Conservation (phyloP, 2,888 invertebrate genomes). For the Ophion obscuratus region DNA sequence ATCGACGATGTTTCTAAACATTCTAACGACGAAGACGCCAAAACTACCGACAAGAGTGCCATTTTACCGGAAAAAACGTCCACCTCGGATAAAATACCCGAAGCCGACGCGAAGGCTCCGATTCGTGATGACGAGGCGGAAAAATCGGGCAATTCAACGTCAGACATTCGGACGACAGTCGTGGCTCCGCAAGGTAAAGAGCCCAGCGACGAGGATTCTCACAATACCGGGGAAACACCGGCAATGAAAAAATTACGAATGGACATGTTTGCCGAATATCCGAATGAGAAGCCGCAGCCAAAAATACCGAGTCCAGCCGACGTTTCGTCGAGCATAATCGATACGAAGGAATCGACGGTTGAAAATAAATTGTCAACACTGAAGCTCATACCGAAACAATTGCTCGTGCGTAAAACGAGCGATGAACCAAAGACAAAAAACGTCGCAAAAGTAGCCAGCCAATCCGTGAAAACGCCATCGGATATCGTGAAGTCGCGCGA, state of each 20-base stretch:
- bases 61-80: constrained; percentile 28
- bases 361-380: constrained; percentile 64
- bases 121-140: constrained; percentile 51
- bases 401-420: constrained; percentile 72
- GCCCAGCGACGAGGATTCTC: constrained; percentile 48
- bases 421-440: constrained; percentile 46
- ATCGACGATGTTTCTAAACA: constrained; percentile 25
- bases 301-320: background rate
- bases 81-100: constrained; percentile 29
- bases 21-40: constrained; percentile 6
- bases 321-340: constrained; percentile 20
- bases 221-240: constrained; percentile 62
- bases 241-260: constrained; percentile 68
- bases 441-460: constrained; percentile 9
- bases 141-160: background rate
- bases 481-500: background rate
- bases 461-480: background rate
- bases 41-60: constrained; percentile 7
- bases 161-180: constrained; percentile 38
- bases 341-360: constrained; percentile 60
- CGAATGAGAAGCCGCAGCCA: constrained; percentile 48
- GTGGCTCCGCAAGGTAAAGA: constrained; percentile 53
- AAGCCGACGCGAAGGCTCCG: background rate
- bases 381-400: constrained; percentile 78
- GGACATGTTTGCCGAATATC: constrained; percentile 77